Evolutionary conservation across 2,888 invertebrate species (phyloP).

Genomic region (Tenthredo livida): DNA sequence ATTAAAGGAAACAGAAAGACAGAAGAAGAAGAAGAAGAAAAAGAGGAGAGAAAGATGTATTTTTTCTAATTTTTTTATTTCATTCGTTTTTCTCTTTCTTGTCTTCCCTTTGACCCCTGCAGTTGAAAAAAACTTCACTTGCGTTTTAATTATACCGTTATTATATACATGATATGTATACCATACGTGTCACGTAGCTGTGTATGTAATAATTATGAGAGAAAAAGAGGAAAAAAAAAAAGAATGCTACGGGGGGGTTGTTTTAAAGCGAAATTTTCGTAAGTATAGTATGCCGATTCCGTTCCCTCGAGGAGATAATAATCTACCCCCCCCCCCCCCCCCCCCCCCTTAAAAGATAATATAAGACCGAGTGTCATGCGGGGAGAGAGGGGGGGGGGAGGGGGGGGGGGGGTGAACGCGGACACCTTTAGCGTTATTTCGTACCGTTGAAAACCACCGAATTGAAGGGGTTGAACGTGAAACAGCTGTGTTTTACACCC

Average conservation of each 20-base stretch:
- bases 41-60: neutral
- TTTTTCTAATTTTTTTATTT: neutral
- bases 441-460: constrained; percentile 13
- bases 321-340: neutral
- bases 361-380: neutral
- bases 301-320: neutral
- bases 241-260: neutral
- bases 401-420: neutral
- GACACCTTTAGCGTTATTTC: neutral
- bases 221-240: neutral
- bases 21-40: neutral
- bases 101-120: neutral
- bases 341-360: neutral
- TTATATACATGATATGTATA: too few relatives aligned
- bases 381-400: too few relatives aligned
- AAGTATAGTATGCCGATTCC: neutral
- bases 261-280: neutral
- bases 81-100: neutral
- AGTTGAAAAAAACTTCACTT: neutral
- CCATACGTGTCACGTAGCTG: too few relatives aligned
- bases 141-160: too few relatives aligned
- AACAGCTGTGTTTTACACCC: constrained; percentile 51
- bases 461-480: constrained; percentile 39
- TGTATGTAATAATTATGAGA: neutral
- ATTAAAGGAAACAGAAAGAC: neutral